These are phyloP conservation scores for Stegostoma tigrinum DNA, from an alignment of 2,113 vertebrate genomes.

Conservation along the genomic window DNA sequence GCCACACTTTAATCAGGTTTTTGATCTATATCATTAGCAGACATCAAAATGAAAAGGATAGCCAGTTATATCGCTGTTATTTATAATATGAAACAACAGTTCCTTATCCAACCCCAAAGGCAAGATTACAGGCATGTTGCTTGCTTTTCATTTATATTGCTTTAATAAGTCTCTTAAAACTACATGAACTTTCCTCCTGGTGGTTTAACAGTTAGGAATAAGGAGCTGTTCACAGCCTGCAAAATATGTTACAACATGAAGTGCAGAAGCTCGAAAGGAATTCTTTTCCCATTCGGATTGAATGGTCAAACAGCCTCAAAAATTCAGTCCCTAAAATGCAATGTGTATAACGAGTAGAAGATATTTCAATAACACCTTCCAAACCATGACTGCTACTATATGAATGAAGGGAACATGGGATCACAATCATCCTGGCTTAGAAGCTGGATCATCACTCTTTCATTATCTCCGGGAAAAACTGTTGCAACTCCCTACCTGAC, in stretches of 20 bases:
- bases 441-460: neutral
- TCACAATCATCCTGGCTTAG: neutral
- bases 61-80: neutral
- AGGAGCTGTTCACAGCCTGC: neutral
- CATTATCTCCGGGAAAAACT: neutral
- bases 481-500: neutral
- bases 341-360: neutral
- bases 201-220: neutral
- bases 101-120: neutral
- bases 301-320: neutral
- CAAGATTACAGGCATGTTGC: neutral
- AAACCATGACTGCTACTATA: neutral
- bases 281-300: neutral
- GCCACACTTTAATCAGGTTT: neutral
- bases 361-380: neutral
- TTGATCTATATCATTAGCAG: neutral
- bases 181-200: neutral
- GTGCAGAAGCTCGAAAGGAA: neutral
- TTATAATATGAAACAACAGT: neutral
- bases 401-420: neutral
- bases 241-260: neutral
- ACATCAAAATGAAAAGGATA: neutral
- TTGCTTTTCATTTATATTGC: neutral
- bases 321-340: neutral
- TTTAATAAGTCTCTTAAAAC: neutral